Evolutionary conservation across 2,113 vertebrate species (phyloP).

Genomic region (Hippocampus mohnikei): DNA sequence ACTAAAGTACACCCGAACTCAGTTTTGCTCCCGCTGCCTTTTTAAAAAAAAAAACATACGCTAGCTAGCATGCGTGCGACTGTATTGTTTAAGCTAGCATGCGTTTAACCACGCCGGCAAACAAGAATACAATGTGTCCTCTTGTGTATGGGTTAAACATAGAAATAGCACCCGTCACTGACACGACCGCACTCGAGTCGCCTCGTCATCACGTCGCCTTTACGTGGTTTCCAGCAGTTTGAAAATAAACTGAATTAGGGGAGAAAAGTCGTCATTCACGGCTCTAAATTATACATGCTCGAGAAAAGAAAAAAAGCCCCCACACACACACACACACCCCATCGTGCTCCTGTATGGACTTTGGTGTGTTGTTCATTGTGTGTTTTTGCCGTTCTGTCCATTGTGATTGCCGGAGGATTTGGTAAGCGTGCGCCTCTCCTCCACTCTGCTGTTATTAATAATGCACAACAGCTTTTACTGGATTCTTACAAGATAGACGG

Average conservation of each 20-base stretch:
- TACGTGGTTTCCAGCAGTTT: background rate
- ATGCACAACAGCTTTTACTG: slow-evolving; percentile 62
- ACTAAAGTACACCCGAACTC: no score
- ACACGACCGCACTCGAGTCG: background rate
- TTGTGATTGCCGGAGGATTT: slow-evolving; percentile 26
- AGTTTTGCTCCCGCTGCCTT: no score
- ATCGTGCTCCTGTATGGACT: slow-evolving; percentile 1
- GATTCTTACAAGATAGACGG: slow-evolving; percentile 40
- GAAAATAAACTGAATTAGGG: background rate
- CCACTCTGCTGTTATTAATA: slow-evolving; percentile 60
- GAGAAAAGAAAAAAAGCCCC: background rate
- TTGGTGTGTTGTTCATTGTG: background rate
- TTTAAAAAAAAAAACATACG: no score
- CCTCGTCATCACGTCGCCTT: no score
- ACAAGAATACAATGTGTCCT: no score
- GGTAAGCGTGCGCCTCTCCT: slow-evolving; percentile 30
- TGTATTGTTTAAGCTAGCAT: no score
- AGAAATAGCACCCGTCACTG: no score
- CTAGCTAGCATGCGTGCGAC: no score
- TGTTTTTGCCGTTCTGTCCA: background rate
- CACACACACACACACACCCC: background rate
- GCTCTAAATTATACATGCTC: background rate
- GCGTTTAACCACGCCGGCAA: no score
- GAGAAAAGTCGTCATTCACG: background rate
- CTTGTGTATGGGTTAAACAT: no score